Evolutionary conservation across 92 coral and sea anemone species (phyloP).

Genomic region (Parazoanthus atlanticus): DNA sequence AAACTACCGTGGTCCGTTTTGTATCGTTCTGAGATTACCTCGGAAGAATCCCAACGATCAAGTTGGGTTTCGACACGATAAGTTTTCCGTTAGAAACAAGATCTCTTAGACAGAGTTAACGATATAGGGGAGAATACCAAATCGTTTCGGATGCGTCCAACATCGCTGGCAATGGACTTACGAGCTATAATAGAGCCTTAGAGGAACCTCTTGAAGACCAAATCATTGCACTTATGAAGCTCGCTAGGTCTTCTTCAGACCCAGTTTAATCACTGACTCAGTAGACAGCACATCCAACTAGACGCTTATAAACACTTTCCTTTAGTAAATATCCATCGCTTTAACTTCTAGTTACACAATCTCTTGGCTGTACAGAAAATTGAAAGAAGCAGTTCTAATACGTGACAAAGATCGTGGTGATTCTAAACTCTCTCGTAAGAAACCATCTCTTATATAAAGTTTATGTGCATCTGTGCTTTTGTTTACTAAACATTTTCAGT

Average conservation of each 20-base stretch:
- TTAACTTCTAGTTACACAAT: not conserved
- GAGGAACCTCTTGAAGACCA: slow-evolving; percentile 12
- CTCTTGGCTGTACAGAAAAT: slow-evolving; percentile 1
- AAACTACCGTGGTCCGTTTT: not conserved
- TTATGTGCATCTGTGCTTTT: slow-evolving; percentile 3
- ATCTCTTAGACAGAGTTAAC: not conserved
- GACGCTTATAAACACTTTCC: not conserved
- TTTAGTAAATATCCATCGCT: not conserved
- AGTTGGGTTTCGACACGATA: not conserved
- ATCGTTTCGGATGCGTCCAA: not conserved
- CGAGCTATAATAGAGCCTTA: not conserved
- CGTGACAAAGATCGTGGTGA: not conserved
- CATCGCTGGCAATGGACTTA: slow-evolving; percentile 12
- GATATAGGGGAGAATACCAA: not conserved
- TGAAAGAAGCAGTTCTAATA: not conserved
- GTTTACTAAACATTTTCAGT: slow-evolving; percentile 1
- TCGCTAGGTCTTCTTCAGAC: slow-evolving; percentile 3
- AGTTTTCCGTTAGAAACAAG: not conserved
- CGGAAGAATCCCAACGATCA: not conserved
- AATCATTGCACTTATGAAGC: slow-evolving; percentile 29
- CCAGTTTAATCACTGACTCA: not conserved
- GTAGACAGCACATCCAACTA: too few species aligned
- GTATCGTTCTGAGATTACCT: not conserved
- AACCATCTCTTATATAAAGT: not conserved
- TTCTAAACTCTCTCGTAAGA: not conserved